Evolutionary conservation across 2,888 invertebrate species (phyloP).

Genomic region (Caenorhabditis imperialis): DNA sequence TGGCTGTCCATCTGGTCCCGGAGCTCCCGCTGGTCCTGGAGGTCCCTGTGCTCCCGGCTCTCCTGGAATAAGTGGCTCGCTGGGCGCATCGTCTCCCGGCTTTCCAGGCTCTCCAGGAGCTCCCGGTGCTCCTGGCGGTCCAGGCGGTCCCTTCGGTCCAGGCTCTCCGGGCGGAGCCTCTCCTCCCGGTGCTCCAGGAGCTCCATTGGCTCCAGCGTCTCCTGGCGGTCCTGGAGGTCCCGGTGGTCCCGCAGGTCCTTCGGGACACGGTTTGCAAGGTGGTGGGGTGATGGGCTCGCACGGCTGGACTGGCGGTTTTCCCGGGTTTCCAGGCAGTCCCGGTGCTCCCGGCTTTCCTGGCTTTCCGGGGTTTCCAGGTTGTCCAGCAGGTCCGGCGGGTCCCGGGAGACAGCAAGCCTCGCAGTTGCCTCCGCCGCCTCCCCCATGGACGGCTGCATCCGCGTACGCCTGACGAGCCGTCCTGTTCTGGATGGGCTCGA

Average conservation of each 20-base stretch:
- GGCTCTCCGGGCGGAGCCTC: constrained; percentile 51
- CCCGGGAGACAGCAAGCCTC: constrained; percentile 60
- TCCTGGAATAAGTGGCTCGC: constrained; percentile 57
- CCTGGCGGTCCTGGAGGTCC: constrained; percentile 66
- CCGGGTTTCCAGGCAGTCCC: constrained; percentile 67
- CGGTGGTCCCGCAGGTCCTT: constrained; percentile 68
- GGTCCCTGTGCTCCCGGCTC: constrained; percentile 60
- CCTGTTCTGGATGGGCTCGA: constrained; percentile 46
- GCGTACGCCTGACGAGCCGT: constrained; percentile 57
- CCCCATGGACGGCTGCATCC: constrained; percentile 39
- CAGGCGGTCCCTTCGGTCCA: constrained; percentile 62
- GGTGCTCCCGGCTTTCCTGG: constrained; percentile 66
- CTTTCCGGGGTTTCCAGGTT: constrained; percentile 67
- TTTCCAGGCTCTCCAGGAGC: constrained; percentile 58
- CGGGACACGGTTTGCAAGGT: constrained; percentile 68
- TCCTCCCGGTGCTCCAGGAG: constrained; percentile 55
- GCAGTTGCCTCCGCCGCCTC: constrained; percentile 45
- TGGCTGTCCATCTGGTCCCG: constrained; percentile 61
- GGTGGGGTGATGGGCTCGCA: constrained; percentile 70
- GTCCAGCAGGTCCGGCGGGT: constrained; percentile 59
- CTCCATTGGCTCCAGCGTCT: constrained; percentile 57
- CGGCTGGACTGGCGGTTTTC: constrained; percentile 59
- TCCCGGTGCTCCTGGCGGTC: constrained; percentile 62
- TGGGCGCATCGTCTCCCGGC: constrained; percentile 46
- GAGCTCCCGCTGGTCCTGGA: constrained; percentile 50